phyloP scores from a whole-genome alignment of 2,113 vertebrate species.

The Theristicus caerulescens region DNA sequence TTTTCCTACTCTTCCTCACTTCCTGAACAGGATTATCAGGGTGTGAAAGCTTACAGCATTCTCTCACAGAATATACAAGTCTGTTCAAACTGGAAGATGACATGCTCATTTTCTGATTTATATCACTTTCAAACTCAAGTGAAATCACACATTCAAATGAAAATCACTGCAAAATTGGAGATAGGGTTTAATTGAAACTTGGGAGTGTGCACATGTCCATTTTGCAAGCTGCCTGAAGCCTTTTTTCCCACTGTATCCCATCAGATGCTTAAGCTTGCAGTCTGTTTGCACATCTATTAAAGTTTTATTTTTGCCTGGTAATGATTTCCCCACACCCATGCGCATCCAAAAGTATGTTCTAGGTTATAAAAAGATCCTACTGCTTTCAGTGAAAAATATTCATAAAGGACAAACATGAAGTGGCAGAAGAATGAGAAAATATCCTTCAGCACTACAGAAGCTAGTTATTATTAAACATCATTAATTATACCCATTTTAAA shows the following conservation, averaged over 20 bases:
- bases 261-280: not conserved
- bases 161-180: not conserved
- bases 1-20: not conserved
- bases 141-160: conserved; percentile 34
- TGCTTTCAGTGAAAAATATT: not conserved
- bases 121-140: not conserved
- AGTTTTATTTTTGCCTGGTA: not conserved
- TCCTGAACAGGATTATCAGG: not conserved
- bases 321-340: not conserved
- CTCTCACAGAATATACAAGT: not conserved
- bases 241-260: not conserved
- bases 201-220: not conserved
- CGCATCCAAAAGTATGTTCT: not conserved
- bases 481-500: not conserved
- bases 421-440: not conserved
- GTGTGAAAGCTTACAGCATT: not conserved
- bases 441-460: not conserved
- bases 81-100: not conserved
- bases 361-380: not conserved
- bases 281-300: not conserved
- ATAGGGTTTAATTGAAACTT: not conserved
- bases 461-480: not conserved
- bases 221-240: not conserved
- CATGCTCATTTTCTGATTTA: conserved; percentile 10
- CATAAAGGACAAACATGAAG: not conserved